Evolutionary conservation across 2,888 invertebrate species (phyloP), one percentile per base, ranked within the genome.

Genomic region (Halictus quadricinctus): DNA sequence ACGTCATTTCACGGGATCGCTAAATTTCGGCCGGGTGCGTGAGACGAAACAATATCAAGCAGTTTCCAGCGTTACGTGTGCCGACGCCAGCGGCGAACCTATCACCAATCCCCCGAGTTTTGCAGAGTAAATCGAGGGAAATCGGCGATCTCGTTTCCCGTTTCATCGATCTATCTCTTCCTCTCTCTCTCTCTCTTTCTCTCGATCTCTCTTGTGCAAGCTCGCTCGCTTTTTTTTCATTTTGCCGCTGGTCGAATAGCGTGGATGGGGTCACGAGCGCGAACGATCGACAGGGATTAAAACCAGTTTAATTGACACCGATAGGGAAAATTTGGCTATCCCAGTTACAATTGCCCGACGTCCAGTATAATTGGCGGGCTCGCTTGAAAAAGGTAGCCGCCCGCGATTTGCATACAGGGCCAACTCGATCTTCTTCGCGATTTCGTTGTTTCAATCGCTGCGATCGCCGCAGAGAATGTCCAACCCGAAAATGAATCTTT

Each of bases 31-130:
- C 64, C 58, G 80, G 75, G 50, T 80, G 88, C 89, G 87, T 85
- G 86, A 87, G 84, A 74, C 78, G 86, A 88, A 87, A 87, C 82
- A 81, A 80, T 90, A 89, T 88, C 88, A 83, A 79, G 72, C 76
- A 78, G 72, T 88, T 83, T 79, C 79, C 80, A 69, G 29, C 72
- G 72, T 29, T 85, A 84, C 80, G 72, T 75, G 75, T 64, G 69
- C 60, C 60, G 81, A 79, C 77, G 80, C 60, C 78, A 72, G 64
- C 69, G 76, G 69, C 80, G 75, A 50, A 74, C 76, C 83, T 78
- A 87, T 88, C 89, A 79, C 72, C 80, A 75, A 87, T 76, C 69
- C 78, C 69, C 73, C 66, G 76, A 79, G 72, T 81, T 80, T 72
- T 86, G 82, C 72, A 50, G 80, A 78, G 76, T 90, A 86, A 88